Percentiles rank a stretch among this genome's conserved stretches.
phyloP scores from a whole-genome alignment of 1,140 invertebrate species.

The Trichonephila inaurata region DNA sequence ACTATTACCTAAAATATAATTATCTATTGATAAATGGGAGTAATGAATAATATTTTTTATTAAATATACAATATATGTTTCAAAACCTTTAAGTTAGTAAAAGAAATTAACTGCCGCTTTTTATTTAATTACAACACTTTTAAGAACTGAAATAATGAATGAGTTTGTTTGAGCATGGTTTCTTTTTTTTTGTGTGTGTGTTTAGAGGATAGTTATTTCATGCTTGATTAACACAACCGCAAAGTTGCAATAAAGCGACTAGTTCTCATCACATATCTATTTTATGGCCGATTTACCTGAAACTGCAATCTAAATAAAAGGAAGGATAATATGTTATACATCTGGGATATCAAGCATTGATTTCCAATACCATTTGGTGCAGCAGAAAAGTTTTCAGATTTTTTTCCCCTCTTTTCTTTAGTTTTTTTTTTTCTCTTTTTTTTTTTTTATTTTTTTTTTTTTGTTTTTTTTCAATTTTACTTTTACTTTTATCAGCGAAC shows the following conservation, averaged over 20 bases:
- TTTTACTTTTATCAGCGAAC: neutral
- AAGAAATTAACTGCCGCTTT: neutral
- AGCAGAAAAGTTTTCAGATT: neutral
- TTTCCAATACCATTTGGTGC: conserved; percentile 25
- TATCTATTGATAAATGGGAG: too few relatives aligned
- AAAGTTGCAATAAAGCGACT: neutral
- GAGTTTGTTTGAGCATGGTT: neutral
- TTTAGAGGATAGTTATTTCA: neutral
- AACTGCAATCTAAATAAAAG: conserved; percentile 20
- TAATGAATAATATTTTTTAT: too few relatives aligned
- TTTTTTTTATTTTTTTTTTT: too few relatives aligned
- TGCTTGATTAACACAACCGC: neutral
- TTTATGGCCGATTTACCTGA: conserved; percentile 31
- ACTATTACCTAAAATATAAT: too few relatives aligned
- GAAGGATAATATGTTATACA: neutral
- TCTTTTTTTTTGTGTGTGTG: neutral
- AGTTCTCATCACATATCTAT: conserved; percentile 4
- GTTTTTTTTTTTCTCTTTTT: neutral
- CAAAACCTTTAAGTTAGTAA: neutral
- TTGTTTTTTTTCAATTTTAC: too few relatives aligned
- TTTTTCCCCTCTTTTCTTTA: neutral
- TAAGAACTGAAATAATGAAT: neutral
- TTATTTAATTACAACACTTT: neutral
- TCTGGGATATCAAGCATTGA: conserved; percentile 16
- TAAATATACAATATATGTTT: neutral